Percentiles rank a stretch among this genome's conserved stretches.
phyloP scores from a whole-genome alignment of 2,797 vertebrate species.

The Bovichtus variegatus region DNA sequence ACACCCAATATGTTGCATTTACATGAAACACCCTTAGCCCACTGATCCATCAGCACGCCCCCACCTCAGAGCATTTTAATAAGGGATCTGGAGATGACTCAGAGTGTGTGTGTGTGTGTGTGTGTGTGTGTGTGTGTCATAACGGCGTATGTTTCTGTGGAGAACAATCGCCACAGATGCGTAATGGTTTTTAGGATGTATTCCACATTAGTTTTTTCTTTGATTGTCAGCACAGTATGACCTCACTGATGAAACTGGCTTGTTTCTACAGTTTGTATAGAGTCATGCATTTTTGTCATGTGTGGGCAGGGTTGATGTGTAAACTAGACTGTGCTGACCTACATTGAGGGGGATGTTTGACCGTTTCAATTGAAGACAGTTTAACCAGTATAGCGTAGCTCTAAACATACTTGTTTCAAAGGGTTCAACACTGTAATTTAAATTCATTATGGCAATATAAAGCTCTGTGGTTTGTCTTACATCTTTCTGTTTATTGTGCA shows the following conservation, averaged over 20 bases:
- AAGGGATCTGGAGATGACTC: slow-evolving; percentile 24
- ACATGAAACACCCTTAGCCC: slow-evolving; percentile 2
- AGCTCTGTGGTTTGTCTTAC: not conserved
- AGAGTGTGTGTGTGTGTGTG: slow-evolving; percentile 1
- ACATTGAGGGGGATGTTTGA: not conserved
- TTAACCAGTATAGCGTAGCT: not conserved
- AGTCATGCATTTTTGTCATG: not conserved
- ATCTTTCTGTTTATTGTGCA: not conserved
- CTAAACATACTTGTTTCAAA: not conserved
- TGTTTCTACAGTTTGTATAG: not conserved
- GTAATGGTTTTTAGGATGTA: not conserved
- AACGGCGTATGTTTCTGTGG: not conserved
- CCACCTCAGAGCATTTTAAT: not conserved
- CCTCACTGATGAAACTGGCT: not conserved
- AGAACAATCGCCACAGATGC: not conserved
- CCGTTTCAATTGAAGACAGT: not conserved
- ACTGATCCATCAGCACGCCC: slow-evolving; percentile 5
- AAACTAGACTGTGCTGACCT: not conserved
- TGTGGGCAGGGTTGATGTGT: not conserved
- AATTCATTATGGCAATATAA: not conserved
- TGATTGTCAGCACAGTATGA: not conserved
- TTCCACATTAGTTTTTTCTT: not conserved
- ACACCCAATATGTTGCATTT: slow-evolving; percentile 6
- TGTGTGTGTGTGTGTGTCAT: slow-evolving; percentile 15
- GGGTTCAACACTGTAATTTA: not conserved